phyloP scores from a whole-genome alignment of 2,888 invertebrate genomes.

The Cantharis lateralis region DNA sequence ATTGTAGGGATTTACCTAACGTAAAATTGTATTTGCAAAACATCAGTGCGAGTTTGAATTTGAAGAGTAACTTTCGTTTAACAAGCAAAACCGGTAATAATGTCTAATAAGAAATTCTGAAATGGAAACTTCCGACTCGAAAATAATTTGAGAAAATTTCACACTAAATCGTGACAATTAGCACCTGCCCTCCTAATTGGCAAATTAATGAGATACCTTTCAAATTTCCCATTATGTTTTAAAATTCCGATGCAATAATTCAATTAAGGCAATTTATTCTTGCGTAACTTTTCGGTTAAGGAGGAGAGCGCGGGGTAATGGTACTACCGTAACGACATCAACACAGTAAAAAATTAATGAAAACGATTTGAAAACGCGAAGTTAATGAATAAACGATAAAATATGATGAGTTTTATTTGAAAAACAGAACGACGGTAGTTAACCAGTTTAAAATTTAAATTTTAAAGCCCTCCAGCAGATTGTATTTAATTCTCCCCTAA shows the following conservation, averaged over 20 bases:
- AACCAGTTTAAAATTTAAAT: not conserved
- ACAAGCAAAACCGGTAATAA: not conserved
- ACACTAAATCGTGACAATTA: not conserved
- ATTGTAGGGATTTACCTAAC: not conserved
- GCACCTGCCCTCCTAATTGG: not conserved
- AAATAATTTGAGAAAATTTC: not conserved
- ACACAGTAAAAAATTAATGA: not conserved
- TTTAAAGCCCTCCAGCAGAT: not conserved
- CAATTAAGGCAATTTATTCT: not conserved
- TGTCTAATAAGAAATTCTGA: not conserved
- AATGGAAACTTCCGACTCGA: not conserved
- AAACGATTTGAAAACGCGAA: not conserved
- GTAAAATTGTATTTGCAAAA: not conserved
- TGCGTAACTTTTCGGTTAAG: not conserved
- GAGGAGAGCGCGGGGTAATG: not conserved
- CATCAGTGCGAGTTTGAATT: not conserved
- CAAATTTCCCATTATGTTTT: not conserved
- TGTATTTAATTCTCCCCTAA: slow-evolving; percentile 4
- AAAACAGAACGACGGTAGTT: not conserved
- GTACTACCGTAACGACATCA: not conserved
- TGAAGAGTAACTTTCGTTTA: not conserved
- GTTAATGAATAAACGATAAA: not conserved
- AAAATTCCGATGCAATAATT: not conserved
- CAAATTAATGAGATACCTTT: not conserved
- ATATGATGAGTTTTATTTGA: not conserved